These are phyloP conservation scores for Sphecodes monilicornis DNA, from an alignment of 2,888 invertebrate species.

Conservation along the genomic window DNA sequence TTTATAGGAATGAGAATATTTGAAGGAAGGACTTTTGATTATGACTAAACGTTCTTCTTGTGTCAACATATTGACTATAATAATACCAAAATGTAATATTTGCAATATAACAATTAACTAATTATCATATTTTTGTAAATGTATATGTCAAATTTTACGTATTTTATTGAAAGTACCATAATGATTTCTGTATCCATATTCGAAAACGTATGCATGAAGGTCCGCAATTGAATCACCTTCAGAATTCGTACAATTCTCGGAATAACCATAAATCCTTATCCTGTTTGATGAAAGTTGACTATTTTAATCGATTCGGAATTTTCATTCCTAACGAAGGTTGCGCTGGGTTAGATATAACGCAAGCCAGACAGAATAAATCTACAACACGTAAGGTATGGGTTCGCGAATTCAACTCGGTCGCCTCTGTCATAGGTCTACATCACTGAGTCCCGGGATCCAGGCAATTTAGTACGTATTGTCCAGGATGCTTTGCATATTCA, in stretches of 20 bases:
- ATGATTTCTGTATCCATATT: no score
- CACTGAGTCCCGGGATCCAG: not conserved
- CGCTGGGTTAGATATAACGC: not conserved
- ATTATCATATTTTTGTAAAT: no score
- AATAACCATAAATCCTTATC: not conserved
- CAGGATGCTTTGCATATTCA: slow-evolving; percentile 40
- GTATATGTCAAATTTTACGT: no score
- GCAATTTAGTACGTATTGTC: slow-evolving; percentile 32
- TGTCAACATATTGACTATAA: no score
- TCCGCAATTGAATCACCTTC: not conserved
- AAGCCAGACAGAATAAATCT: slow-evolving; percentile 11
- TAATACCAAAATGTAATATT: no score
- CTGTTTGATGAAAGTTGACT: not conserved
- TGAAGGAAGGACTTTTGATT: no score
- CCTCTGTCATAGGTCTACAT: not conserved
- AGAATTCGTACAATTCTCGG: not conserved
- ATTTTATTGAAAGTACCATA: no score
- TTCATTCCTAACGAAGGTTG: not conserved
- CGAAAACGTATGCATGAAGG: not conserved
- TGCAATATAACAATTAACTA: no score
- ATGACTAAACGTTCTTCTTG: no score
- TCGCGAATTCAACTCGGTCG: slow-evolving; percentile 11
- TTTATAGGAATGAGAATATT: no score
- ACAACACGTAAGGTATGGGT: not conserved
- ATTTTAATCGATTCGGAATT: not conserved